Base-by-base conservation (phyloP, 35 echinoderm and acorn worm species). In the Eucidaris tribuloides region DNA sequence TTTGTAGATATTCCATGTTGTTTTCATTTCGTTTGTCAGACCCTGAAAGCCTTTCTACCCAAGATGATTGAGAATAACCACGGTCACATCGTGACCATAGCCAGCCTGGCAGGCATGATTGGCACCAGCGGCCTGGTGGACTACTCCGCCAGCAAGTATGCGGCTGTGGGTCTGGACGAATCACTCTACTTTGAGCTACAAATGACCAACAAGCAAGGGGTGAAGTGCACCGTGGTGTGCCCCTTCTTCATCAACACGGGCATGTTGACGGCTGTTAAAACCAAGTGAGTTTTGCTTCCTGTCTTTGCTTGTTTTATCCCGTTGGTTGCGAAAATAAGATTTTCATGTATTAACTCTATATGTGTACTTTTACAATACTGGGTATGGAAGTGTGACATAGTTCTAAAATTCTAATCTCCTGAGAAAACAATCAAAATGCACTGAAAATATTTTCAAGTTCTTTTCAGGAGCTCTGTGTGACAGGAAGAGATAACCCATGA, bases 231-330 rank as follows among this genome's bases (percentile, higher is more conserved):
- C 2, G 77, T 91, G 25, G 88, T 96, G 35, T 81, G 88, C 82
- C 93, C 93, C 19, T 96, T 91, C 79, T 96, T 79, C 71, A 91
- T 91, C 61, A 87, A 91, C 45, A 96, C 93, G 14, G 93, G 93
- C 0, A 96, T 96, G 93, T 96, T 96, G 31, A 66, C 82, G n/a
- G 93, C 88, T 7, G 93, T 96, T 27, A 81, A 87, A 78, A 46
- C 54, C 25, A 96, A 64, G 93, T 95, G 89, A 86, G 82, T 90
- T 0, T 77, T 56, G 28, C 24, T 17, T n/a, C n/a, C n/a, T n/a
- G n/a, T n/a, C n/a, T n/a, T n/a, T n/a, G n/a, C n/a, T n/a, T n/a
- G n/a, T n/a, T n/a, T n/a, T n/a, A n/a, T n/a, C n/a, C n/a, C n/a
- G n/a, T n/a, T n/a, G n/a, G n/a, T n/a, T n/a, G n/a, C n/a, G n/a